Conservation (phyloP, 2,888 invertebrate genomes). For the Autographa pulchrina region DNA sequence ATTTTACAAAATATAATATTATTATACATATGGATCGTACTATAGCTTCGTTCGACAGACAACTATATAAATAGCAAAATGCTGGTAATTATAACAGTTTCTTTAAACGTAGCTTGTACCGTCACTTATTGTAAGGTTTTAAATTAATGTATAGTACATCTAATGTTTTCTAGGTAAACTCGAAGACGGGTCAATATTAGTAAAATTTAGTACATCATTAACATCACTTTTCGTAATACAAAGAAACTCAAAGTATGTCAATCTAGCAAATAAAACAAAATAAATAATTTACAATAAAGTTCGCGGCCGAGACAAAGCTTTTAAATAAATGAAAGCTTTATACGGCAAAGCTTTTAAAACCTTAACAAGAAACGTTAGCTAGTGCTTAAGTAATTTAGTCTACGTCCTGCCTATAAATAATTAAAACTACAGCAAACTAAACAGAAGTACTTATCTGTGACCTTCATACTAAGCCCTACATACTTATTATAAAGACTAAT, state of each 20-base stretch:
- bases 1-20: neutral
- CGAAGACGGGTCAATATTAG: too few relatives aligned
- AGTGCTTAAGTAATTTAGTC: constrained; percentile 1
- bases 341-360: constrained; percentile 4
- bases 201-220: too few relatives aligned
- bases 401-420: neutral
- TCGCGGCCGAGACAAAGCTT: neutral
- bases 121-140: too few relatives aligned
- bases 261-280: neutral
- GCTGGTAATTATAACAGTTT: too few relatives aligned
- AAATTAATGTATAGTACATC: too few relatives aligned
- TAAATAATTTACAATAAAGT: neutral
- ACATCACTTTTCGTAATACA: too few relatives aligned
- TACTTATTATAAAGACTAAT: neutral
- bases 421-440: neutral
- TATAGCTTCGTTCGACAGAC: neutral
- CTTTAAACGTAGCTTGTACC: too few relatives aligned
- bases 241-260: too few relatives aligned
- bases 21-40: neutral
- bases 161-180: too few relatives aligned
- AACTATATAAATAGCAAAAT: too few relatives aligned
- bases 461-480: neutral
- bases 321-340: constrained; percentile 2
- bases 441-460: neutral
- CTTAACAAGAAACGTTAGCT: neutral